These are phyloP conservation scores for Cydia amplana DNA, from an alignment of 1,140 invertebrate genomes.

Conservation along the genomic window DNA sequence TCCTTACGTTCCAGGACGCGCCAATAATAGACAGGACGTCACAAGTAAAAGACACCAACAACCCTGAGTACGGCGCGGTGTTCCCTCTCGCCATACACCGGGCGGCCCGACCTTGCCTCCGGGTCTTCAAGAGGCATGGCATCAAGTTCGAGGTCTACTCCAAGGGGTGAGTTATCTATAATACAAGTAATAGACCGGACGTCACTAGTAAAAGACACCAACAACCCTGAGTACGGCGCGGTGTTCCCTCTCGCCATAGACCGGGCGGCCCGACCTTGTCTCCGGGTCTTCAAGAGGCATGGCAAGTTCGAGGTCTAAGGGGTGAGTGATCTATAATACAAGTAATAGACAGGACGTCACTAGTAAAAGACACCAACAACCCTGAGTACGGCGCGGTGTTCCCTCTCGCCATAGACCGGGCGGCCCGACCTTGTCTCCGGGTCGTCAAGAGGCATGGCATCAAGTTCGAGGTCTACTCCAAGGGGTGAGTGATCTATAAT, in stretches of 20 bases:
- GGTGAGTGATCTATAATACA: slow-evolving; percentile 83
- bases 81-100: slow-evolving; percentile 90
- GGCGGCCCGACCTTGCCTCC: slow-evolving; percentile 87
- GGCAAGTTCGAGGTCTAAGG: slow-evolving; percentile 95
- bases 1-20: slow-evolving; percentile 82
- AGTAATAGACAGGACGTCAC: too few species aligned
- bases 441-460: slow-evolving; percentile 93
- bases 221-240: slow-evolving; percentile 86
- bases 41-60: slow-evolving; percentile 91
- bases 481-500: slow-evolving; percentile 86
- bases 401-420: slow-evolving; percentile 89
- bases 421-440: slow-evolving; percentile 88
- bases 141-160: slow-evolving; percentile 96
- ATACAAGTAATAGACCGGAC: too few species aligned
- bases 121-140: slow-evolving; percentile 92
- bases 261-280: slow-evolving; percentile 88
- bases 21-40: slow-evolving; percentile 88
- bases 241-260: slow-evolving; percentile 89
- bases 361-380: slow-evolving; percentile 85
- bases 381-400: slow-evolving; percentile 87
- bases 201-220: slow-evolving; percentile 87
- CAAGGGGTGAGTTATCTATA: slow-evolving; percentile 87
- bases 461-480: slow-evolving; percentile 95
- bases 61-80: slow-evolving; percentile 92
- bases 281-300: slow-evolving; percentile 93